Evolutionary conservation across 2,113 vertebrate species (phyloP), one percentile per base, ranked within the genome.

Genomic region (Epinephelus lanceolatus): DNA sequence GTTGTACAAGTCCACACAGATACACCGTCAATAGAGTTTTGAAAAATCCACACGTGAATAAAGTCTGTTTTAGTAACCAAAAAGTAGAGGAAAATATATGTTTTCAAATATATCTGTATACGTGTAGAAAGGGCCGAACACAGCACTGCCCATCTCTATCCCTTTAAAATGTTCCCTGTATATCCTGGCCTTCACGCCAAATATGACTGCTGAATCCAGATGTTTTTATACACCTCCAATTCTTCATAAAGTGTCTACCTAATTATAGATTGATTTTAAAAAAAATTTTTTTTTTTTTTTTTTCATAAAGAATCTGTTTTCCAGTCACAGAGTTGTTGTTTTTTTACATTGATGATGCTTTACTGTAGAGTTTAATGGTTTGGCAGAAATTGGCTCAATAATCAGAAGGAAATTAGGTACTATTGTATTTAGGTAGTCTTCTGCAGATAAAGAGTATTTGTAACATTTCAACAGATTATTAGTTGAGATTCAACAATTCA

Each of bases 121-220:
- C 33, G 33, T 37, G 33, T 6, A 37, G 33, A 37, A 37, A 37
- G 33, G 33, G 33, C 33, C 33, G 5, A 7, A 7, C 5, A 7
- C 23, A 55, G 11, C 30, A 27, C 27, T 57, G 70, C 73, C 59
- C 59, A 37, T 70, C 45, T 84, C 11, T 42, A 5, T 70, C 25
- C n/a, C 52, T 63, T 78, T 51, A 52, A 74, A 76, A 53, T 25
- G 23, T 42, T 63, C 4, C 60, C 61, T 42, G 23, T 23, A 72
- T 30, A 25, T 69, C 15, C 23, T 18, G 19, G 53, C n/a, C n/a
- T 33, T 17, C 4, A 6, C 12, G 18, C 21, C 21, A 25, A 17
- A 40, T 12, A 0, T 30, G 30, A 18, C 51, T 62, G 19, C 19
- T 53, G 3, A 62, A n/a, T 61, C 47, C n/a, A 42, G 12, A 45